These are phyloP conservation scores for Artibeus jamaicensis DNA, from an alignment of 2,797 vertebrate genomes.

Conservation along the genomic window DNA sequence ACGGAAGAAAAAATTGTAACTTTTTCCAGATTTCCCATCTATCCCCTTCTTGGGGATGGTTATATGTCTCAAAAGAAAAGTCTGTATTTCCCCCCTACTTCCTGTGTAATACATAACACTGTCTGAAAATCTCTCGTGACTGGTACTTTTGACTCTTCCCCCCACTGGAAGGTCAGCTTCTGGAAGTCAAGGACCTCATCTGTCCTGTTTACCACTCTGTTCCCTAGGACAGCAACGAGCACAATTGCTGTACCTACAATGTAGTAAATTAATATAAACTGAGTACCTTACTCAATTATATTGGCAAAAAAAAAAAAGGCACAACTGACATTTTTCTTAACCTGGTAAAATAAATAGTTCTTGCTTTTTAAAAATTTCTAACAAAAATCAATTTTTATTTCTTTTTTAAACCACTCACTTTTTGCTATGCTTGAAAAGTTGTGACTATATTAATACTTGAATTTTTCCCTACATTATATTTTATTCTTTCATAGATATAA, in stretches of 20 bases:
- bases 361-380: slow-evolving; percentile 5
- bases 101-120: background rate
- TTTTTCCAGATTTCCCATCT: background rate
- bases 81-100: background rate
- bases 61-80: slow-evolving; percentile 12
- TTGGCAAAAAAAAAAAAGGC: background rate
- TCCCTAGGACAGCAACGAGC: background rate
- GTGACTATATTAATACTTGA: background rate
- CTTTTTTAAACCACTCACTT: slow-evolving; percentile 32
- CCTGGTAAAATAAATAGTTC: background rate
- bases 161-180: background rate
- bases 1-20: background rate
- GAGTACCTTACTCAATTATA: background rate
- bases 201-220: background rate
- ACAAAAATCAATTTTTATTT: slow-evolving; percentile 10
- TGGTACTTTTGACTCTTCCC: background rate
- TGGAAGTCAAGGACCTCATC: slow-evolving; percentile 22
- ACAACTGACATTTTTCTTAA: slow-evolving; percentile 23
- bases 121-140: slow-evolving; percentile 38
- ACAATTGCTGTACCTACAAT: background rate
- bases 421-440: slow-evolving; percentile 32
- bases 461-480: background rate
- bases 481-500: slow-evolving; percentile 12
- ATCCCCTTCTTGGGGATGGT: background rate
- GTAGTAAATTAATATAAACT: no score